Percentiles rank a stretch among this genome's conserved stretches.
Evolutionary conservation across 2,797 vertebrate genomes (phyloP).

Genomic region (Siniperca undulata): DNA sequence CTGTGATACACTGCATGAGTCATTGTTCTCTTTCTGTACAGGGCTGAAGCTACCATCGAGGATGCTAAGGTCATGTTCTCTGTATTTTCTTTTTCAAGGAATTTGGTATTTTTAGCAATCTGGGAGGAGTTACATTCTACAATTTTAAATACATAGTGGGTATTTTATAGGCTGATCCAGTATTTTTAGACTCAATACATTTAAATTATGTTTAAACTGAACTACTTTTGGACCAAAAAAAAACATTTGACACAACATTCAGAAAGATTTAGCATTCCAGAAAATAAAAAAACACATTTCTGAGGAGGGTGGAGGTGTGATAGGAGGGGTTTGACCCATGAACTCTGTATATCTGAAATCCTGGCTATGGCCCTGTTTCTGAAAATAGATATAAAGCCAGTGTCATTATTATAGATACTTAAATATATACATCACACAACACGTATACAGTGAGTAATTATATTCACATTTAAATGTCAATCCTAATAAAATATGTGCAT

Average conservation of each 20-base stretch:
- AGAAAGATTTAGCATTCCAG: background rate
- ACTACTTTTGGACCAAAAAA: background rate
- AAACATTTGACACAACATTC: background rate
- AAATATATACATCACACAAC: background rate
- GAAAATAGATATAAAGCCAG: background rate
- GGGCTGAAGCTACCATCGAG: background rate
- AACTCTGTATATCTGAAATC: background rate
- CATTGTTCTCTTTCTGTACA: background rate
- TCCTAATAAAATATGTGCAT: background rate
- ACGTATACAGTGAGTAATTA: background rate
- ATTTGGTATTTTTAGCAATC: background rate
- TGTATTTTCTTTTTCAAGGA: background rate
- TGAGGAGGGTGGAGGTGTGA: too few species aligned
- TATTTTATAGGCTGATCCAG: background rate
- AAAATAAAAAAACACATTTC: background rate
- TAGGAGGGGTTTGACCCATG: background rate
- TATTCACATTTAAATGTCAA: background rate
- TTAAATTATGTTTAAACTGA: background rate
- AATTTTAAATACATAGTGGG: background rate
- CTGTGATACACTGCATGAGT: conserved; percentile 29
- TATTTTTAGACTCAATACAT: background rate
- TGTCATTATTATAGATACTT: background rate
- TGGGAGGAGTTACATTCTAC: background rate
- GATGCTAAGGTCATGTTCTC: background rate
- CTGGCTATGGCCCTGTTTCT: background rate